Evolutionary conservation across 2,797 vertebrate species (phyloP).

Genomic region (Myripristis murdjan): DNA sequence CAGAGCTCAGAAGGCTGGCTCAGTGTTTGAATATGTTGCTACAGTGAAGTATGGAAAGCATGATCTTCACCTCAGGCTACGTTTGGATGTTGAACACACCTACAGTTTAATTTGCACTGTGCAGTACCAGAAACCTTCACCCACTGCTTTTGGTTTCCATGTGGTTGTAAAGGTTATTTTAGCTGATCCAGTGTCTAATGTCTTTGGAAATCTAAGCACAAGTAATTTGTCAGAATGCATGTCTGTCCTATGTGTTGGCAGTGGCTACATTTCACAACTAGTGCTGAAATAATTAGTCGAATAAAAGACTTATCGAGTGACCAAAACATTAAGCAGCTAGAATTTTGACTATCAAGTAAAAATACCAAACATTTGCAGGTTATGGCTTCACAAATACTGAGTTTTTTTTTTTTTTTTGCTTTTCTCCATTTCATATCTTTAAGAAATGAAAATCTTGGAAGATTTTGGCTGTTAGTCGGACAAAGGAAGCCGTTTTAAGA

Average conservation of each 20-base stretch:
- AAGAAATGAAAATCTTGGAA: no score
- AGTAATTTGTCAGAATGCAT: neutral
- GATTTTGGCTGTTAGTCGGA: no score
- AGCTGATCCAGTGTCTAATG: neutral
- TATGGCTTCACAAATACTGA: no score
- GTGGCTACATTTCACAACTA: neutral
- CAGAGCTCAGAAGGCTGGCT: neutral
- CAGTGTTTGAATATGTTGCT: neutral
- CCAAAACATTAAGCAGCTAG: no score
- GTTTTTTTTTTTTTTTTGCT: no score
- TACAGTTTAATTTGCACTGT: no score
- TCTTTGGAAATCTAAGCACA: neutral
- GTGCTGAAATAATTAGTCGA: no score
- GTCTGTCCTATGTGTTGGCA: neutral
- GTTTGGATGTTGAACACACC: neutral
- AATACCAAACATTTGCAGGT: no score
- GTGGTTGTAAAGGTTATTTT: neutral
- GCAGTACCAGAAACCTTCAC: neutral
- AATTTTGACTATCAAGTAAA: no score
- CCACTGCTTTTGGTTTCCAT: neutral
- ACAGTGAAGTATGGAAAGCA: accelerated
- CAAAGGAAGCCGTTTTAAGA: no score
- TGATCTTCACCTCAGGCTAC: neutral
- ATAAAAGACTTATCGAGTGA: no score
- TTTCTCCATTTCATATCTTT: no score